Evolutionary conservation across 2,113 vertebrate species (phyloP).

Genomic region (Barbus barbus): DNA sequence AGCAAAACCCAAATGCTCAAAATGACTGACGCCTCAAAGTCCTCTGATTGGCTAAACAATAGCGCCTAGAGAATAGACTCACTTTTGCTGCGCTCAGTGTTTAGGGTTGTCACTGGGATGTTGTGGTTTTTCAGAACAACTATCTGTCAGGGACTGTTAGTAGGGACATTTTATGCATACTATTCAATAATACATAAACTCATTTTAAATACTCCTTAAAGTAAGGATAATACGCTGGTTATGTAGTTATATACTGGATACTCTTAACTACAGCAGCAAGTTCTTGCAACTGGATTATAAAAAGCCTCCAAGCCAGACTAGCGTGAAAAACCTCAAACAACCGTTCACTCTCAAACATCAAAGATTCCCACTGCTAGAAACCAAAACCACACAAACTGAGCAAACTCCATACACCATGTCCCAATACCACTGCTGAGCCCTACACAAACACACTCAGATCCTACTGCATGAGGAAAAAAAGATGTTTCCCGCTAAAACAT

Average conservation of each 20-base stretch:
- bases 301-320: constrained; percentile 6
- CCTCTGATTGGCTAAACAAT: neutral
- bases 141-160: neutral
- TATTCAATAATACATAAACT: neutral
- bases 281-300: neutral
- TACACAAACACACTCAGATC: neutral
- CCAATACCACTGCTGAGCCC: neutral
- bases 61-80: neutral
- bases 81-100: neutral
- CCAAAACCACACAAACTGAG: constrained; percentile 1
- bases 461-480: neutral
- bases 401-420: neutral
- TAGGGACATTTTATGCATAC: neutral
- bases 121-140: neutral
- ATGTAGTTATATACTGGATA: neutral
- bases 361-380: constrained; percentile 15
- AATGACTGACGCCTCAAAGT: neutral
- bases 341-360: neutral
- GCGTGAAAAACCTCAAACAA: constrained; percentile 18
- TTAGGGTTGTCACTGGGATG: neutral
- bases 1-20: neutral
- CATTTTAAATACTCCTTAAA: no score
- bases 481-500: neutral
- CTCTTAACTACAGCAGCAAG: neutral
- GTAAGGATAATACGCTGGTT: neutral